Percentiles rank a stretch among this genome's conserved stretches.
Evolutionary conservation across 2,888 invertebrate genomes (phyloP).

Genomic region (Gymnosoma rotundatum): DNA sequence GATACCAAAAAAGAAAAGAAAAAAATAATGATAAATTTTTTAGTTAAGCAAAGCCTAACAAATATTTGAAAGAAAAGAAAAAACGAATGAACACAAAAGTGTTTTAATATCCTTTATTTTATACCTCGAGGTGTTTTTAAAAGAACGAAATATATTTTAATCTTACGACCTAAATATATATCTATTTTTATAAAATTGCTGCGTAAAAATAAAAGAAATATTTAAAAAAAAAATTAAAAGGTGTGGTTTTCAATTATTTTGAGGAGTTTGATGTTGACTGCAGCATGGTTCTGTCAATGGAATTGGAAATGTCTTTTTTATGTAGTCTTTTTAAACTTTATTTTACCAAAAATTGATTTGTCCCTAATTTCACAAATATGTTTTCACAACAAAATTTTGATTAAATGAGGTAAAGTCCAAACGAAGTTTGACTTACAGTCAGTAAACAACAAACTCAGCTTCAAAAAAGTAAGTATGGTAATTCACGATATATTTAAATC

Average conservation of each 20-base stretch:
- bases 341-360: too few species aligned
- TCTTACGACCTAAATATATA: slow-evolving; percentile 28
- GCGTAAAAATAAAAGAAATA: neutral
- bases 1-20: neutral
- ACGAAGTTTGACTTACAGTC: too few species aligned
- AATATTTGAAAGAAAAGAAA: slow-evolving; percentile 14
- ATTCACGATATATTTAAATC: too few species aligned
- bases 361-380: too few species aligned
- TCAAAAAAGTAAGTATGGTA: too few species aligned
- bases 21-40: slow-evolving; percentile 18
- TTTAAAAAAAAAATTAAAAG: too few species aligned
- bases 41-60: slow-evolving; percentile 29
- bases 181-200: neutral
- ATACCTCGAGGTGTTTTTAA: slow-evolving; percentile 40
- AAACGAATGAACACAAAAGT: slow-evolving; percentile 32
- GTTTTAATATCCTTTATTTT: slow-evolving; percentile 63
- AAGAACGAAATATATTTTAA: slow-evolving; percentile 16
- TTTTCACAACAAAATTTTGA: too few species aligned
- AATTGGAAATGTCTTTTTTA: too few species aligned
- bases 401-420: too few species aligned
- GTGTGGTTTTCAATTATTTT: neutral
- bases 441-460: too few species aligned
- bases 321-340: too few species aligned
- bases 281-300: neutral
- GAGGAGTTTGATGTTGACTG: neutral